phyloP scores from a whole-genome alignment of 2,113 vertebrate species.

The Platanista minor region DNA sequence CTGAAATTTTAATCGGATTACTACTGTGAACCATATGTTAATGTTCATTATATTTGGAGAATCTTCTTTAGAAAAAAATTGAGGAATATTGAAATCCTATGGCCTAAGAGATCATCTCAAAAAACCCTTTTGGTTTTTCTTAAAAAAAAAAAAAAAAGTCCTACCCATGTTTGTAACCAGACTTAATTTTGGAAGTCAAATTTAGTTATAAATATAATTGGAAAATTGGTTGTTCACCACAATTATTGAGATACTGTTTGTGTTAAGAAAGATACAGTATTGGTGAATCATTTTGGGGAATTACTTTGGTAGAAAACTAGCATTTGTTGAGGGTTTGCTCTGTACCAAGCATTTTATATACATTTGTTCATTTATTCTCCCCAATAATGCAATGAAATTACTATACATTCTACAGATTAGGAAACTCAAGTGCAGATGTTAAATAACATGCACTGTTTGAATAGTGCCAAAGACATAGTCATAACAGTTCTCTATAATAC shows the following conservation, averaged over 20 bases:
- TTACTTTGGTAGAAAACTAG: not conserved
- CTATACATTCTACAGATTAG: not conserved
- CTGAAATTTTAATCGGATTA: not conserved
- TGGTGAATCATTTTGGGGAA: not conserved
- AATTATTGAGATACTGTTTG: not conserved
- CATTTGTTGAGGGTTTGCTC: not conserved
- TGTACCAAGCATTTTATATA: not conserved
- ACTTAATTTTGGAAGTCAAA: conserved; percentile 15
- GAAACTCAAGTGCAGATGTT: not conserved
- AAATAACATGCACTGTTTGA: not conserved
- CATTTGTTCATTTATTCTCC: not conserved
- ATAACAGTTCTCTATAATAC: not conserved
- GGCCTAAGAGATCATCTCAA: not conserved
- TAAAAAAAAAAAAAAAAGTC: not conserved
- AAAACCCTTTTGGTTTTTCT: not conserved
- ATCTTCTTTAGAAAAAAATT: not conserved
- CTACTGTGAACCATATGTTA: not conserved
- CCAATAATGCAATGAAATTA: not conserved
- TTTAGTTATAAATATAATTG: conserved; percentile 10
- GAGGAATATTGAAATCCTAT: conserved; percentile 8
- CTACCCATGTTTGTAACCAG: not conserved
- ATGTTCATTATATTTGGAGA: not conserved
- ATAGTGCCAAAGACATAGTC: not conserved
- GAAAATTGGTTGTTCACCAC: not conserved
- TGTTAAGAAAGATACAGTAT: not conserved